A percentile compares a stretch with the other conserved stretches of the same genome.
Conservation (phyloP, 2,113 vertebrate genomes). For the Zosterops lateralis region DNA sequence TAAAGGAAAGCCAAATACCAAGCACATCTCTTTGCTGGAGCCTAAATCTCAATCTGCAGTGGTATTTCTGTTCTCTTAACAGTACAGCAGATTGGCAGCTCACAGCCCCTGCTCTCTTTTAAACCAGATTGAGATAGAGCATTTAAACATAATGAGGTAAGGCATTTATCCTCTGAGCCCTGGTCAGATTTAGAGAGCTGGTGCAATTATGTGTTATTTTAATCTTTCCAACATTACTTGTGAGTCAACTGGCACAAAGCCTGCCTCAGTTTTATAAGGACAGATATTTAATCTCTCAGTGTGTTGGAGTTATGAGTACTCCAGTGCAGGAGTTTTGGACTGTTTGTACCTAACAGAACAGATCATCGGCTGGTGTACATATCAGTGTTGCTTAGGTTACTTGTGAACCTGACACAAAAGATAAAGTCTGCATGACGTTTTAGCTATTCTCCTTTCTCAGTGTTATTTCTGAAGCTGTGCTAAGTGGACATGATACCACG, state of each 20-base stretch:
- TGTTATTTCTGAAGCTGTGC: neutral
- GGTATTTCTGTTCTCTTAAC: neutral
- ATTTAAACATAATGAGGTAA: conserved; percentile 30
- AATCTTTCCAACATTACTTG: conserved; percentile 37
- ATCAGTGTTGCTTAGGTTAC: neutral
- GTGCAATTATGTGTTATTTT: conserved; percentile 19
- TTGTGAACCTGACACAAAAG: neutral
- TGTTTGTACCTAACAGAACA: neutral
- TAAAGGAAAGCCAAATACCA: neutral
- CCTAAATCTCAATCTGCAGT: neutral
- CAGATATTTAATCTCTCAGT: neutral
- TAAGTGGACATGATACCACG: neutral
- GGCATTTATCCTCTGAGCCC: conserved; percentile 42
- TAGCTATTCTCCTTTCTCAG: neutral
- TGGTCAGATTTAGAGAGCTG: conserved; percentile 44
- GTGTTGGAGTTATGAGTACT: neutral
- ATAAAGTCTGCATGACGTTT: neutral
- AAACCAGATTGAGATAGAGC: conserved; percentile 30
- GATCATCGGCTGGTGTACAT: neutral
- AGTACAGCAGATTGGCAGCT: conserved; percentile 9
- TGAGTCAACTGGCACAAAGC: conserved; percentile 7
- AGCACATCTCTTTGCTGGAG: neutral
- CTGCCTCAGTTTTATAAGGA: conserved; percentile 38
- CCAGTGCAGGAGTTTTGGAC: neutral
- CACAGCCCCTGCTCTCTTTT: conserved; percentile 3